Conservation (phyloP, 2,888 invertebrate species). For the Creontiades dilutus region DNA sequence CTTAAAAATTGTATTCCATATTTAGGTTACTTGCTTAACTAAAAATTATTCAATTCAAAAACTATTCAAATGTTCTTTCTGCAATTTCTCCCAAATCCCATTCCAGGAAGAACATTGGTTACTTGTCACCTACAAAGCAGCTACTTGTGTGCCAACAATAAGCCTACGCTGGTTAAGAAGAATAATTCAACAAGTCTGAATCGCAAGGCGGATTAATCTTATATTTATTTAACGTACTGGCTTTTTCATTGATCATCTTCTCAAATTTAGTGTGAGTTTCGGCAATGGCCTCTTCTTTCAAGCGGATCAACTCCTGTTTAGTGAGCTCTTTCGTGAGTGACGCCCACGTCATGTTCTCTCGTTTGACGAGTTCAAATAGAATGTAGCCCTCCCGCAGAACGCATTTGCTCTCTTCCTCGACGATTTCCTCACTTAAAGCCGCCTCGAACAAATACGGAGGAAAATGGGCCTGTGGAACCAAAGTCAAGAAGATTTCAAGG, state of each 20-base stretch:
- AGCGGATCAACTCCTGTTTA: conserved; percentile 81
- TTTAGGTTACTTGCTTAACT: too few relatives aligned
- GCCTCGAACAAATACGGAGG: conserved; percentile 88
- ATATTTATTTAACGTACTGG: conserved; percentile 23
- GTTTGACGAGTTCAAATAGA: conserved; percentile 84
- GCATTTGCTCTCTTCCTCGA: conserved; percentile 83
- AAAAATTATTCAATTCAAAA: too few relatives aligned
- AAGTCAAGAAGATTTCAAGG: not conserved
- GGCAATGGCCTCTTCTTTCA: conserved; percentile 82
- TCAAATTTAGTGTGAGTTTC: conserved; percentile 81
- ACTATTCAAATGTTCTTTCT: too few relatives aligned
- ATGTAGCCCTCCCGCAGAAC: conserved; percentile 81
- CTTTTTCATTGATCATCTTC: conserved; percentile 80
- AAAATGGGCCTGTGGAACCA: conserved; percentile 81
- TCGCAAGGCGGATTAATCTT: too few relatives aligned
- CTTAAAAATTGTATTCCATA: too few relatives aligned
- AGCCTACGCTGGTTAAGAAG: too few relatives aligned
- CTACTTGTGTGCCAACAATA: too few relatives aligned
- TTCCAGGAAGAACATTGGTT: too few relatives aligned
- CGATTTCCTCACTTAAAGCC: conserved; percentile 82
- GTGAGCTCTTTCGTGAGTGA: conserved; percentile 81
- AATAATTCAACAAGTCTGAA: too few relatives aligned
- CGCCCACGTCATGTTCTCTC: conserved; percentile 81
- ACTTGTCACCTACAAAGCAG: too few relatives aligned
- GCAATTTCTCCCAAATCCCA: too few relatives aligned